These are phyloP conservation scores for Entomyzon cyanotis DNA, from an alignment of 2,113 vertebrate species.

Conservation along the genomic window DNA sequence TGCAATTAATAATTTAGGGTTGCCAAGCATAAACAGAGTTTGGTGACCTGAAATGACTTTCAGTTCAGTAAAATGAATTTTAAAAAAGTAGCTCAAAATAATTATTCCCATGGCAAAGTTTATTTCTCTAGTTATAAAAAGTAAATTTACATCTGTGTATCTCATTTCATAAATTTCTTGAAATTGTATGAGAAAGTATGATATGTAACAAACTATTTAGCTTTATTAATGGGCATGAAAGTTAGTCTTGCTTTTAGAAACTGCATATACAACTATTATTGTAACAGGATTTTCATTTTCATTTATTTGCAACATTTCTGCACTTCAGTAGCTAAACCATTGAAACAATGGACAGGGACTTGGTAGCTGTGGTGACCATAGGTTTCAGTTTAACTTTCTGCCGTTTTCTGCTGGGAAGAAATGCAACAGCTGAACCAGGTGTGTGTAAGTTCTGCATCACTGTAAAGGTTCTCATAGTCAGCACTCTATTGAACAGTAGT, in stretches of 20 bases:
- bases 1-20: background rate
- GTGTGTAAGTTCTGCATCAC: background rate
- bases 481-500: background rate
- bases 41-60: background rate
- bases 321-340: background rate
- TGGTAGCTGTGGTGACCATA: background rate
- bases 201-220: background rate
- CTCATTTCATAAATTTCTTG: background rate
- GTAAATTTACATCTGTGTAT: background rate
- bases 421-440: background rate
- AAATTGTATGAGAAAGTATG: background rate
- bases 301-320: background rate
- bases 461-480: background rate
- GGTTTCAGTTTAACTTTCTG: background rate
- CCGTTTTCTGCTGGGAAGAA: background rate
- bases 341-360: background rate
- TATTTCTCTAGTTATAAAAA: background rate
- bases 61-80: background rate
- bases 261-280: background rate
- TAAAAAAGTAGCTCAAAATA: background rate
- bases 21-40: background rate
- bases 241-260: background rate
- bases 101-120: background rate
- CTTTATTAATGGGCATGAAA: background rate
- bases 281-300: background rate